phyloP scores from a whole-genome alignment of 2,113 vertebrate species.

The Pseudopodoces humilis region DNA sequence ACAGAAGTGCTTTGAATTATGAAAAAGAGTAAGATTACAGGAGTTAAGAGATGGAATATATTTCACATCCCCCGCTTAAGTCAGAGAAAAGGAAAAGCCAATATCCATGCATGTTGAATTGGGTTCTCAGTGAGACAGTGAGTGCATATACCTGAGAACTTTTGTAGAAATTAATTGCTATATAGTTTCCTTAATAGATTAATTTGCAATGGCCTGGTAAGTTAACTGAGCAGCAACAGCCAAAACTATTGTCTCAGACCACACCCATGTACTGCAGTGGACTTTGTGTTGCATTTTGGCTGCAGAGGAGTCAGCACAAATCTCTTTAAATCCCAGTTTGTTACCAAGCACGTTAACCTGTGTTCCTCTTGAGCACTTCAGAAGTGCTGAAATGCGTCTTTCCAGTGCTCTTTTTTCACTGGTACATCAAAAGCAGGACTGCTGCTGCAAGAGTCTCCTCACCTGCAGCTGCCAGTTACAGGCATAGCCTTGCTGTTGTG shows the following conservation, averaged over 20 bases:
- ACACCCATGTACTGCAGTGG: rapidly evolving
- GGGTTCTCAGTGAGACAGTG: background rate
- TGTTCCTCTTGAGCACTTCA: background rate
- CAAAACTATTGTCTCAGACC: background rate
- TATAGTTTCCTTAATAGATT: background rate
- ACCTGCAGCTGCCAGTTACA: background rate
- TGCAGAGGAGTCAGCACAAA: background rate
- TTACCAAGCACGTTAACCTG: background rate
- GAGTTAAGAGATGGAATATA: background rate
- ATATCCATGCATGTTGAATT: background rate
- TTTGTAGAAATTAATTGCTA: background rate
- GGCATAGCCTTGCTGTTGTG: background rate
- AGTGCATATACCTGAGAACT: background rate
- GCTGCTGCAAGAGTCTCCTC: background rate
- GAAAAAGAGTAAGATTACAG: background rate
- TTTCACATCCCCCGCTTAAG: background rate
- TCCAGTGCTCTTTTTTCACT: background rate
- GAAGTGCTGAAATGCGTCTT: background rate
- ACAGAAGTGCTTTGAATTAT: background rate
- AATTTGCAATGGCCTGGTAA: background rate
- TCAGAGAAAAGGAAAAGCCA: background rate
- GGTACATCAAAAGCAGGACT: rapidly evolving
- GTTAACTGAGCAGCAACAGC: background rate
- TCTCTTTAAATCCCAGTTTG: background rate
- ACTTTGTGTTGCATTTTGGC: background rate